A percentile compares a stretch with the other conserved stretches of the same genome.
Evolutionary conservation across 2,888 invertebrate species (phyloP).

Genomic region (Hyles lineata): DNA sequence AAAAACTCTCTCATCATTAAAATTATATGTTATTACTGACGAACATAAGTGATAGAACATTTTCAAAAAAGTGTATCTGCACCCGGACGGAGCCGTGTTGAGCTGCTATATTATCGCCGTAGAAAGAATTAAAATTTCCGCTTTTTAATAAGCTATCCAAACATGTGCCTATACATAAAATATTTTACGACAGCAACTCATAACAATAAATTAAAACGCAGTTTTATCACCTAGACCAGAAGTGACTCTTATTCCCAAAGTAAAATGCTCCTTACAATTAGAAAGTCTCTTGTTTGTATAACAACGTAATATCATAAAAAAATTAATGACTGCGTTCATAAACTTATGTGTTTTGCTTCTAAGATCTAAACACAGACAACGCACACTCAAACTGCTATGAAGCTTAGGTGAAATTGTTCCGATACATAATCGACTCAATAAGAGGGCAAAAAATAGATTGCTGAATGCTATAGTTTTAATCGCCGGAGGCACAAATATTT

Average conservation of each 20-base stretch:
- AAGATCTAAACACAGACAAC: neutral
- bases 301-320: slow-evolving; percentile 60
- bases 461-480: too few species aligned
- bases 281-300: slow-evolving; percentile 60
- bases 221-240: slow-evolving; percentile 14
- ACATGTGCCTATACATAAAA: slow-evolving; percentile 17
- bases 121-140: slow-evolving; percentile 5
- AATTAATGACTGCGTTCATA: slow-evolving; percentile 62
- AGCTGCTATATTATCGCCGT: neutral
- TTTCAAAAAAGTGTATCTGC: too few species aligned
- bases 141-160: slow-evolving; percentile 18
- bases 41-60: too few species aligned
- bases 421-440: too few species aligned
- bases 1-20: too few species aligned
- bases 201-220: slow-evolving; percentile 23
- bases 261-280: slow-evolving; percentile 35
- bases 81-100: too few species aligned
- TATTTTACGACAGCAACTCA: slow-evolving; percentile 18
- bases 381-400: neutral
- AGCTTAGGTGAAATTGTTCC: too few species aligned
- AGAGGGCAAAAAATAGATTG: too few species aligned
- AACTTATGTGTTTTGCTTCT: slow-evolving; percentile 46
- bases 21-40: too few species aligned
- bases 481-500: too few species aligned
- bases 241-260: slow-evolving; percentile 28